These are phyloP conservation scores for Netelia virgata DNA, from an alignment of 2,888 invertebrate genomes.

Conservation along the genomic window DNA sequence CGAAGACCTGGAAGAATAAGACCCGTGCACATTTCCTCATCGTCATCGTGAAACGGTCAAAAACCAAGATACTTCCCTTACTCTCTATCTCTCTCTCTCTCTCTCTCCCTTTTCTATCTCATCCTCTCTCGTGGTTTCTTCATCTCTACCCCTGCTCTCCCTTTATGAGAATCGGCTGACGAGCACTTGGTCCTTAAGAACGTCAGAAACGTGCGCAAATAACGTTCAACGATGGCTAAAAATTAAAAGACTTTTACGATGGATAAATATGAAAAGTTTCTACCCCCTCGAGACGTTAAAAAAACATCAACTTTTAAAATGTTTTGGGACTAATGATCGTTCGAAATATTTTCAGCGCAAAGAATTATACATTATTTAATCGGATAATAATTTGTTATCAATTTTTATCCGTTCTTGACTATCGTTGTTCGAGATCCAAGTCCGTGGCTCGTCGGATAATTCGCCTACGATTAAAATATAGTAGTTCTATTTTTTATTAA, in stretches of 20 bases:
- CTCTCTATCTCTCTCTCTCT: background rate
- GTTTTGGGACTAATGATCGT: too few species aligned
- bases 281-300: background rate
- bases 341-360: too few species aligned
- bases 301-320: background rate
- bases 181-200: background rate
- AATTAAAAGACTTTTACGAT: background rate
- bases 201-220: conserved; percentile 17
- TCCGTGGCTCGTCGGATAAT: background rate
- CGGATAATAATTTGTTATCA: background rate
- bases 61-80: conserved; percentile 16
- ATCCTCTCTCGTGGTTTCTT: background rate
- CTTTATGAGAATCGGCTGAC: conserved; percentile 27
- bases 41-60: conserved; percentile 54
- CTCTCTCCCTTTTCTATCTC: background rate
- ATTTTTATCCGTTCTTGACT: background rate
- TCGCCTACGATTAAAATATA: conserved; percentile 7
- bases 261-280: background rate
- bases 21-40: conserved; percentile 41
- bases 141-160: conserved; percentile 5
- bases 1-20: conserved; percentile 30
- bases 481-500: conserved; percentile 12
- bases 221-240: background rate
- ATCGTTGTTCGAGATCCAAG: background rate
- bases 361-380: background rate